Evolutionary conservation across 2,797 vertebrate genomes (phyloP).

Genomic region (Microctenopoma steveboyesi): DNA sequence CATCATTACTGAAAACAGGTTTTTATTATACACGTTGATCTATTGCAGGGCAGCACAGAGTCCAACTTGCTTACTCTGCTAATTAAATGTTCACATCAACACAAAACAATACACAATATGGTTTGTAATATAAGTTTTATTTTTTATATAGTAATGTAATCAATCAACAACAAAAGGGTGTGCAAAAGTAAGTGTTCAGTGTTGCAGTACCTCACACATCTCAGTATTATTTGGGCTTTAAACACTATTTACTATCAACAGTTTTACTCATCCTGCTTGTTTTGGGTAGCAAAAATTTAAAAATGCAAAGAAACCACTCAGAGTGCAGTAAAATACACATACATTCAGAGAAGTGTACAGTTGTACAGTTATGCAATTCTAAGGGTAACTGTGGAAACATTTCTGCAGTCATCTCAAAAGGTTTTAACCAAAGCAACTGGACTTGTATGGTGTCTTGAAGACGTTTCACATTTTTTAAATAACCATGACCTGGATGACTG

Average conservation of each 20-base stretch:
- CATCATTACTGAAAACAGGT: too few relatives aligned
- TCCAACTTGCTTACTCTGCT: too few relatives aligned
- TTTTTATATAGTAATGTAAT: conserved; percentile 18
- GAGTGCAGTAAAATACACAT: conserved; percentile 14
- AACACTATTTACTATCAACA: conserved; percentile 1
- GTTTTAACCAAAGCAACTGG: too few relatives aligned
- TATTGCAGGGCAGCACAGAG: too few relatives aligned
- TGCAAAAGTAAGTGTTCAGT: conserved; percentile 29
- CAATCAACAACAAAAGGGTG: conserved; percentile 24
- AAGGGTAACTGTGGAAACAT: not conserved
- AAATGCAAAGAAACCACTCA: not conserved
- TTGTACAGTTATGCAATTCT: not conserved
- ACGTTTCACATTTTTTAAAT: too few relatives aligned
- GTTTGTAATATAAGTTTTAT: conserved; percentile 1
- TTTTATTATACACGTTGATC: too few relatives aligned
- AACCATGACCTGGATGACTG: too few relatives aligned
- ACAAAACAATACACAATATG: not conserved
- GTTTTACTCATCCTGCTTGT: not conserved
- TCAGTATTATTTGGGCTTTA: conserved; percentile 5
- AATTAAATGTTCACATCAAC: not conserved
- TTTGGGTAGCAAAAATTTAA: not conserved
- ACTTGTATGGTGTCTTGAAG: too few relatives aligned
- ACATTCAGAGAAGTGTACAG: not conserved
- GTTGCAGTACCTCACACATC: not conserved
- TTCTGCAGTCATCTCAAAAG: too few relatives aligned